Conservation (phyloP, 2,797 vertebrate species). For the Poeciliopsis turneri region DNA sequence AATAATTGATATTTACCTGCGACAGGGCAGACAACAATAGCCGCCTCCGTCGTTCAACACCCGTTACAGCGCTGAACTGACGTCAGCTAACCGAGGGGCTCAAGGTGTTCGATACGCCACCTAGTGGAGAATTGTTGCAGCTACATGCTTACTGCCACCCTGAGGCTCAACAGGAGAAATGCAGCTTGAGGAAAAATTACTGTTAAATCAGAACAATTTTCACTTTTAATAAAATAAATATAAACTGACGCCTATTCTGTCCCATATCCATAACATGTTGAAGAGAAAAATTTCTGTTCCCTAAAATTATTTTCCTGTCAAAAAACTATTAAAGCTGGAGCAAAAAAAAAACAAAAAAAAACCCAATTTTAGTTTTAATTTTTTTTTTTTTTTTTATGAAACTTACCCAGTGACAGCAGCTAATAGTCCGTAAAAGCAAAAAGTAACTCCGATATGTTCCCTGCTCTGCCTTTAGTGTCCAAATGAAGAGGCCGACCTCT, state of each 20-base stretch:
- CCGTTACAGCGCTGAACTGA: neutral
- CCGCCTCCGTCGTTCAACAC: neutral
- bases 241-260: neutral
- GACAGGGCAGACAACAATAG: neutral
- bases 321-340: neutral
- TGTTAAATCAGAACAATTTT: neutral
- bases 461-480: slow-evolving; percentile 3
- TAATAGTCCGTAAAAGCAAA: neutral
- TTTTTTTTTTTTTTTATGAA: neutral
- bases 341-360: no score
- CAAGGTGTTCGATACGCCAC: no score
- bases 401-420: slow-evolving; percentile 30
- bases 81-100: neutral
- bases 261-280: neutral
- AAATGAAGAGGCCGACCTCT: neutral
- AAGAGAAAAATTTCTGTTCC: neutral
- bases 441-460: neutral
- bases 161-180: neutral
- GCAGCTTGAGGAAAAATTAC: neutral
- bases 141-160: neutral
- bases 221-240: neutral
- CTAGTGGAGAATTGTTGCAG: neutral
- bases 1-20: no score
- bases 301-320: neutral
- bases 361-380: no score